These are phyloP conservation scores for Acanthurus lineatus DNA, from an alignment of 2,797 vertebrate genomes.

Conservation along the genomic window DNA sequence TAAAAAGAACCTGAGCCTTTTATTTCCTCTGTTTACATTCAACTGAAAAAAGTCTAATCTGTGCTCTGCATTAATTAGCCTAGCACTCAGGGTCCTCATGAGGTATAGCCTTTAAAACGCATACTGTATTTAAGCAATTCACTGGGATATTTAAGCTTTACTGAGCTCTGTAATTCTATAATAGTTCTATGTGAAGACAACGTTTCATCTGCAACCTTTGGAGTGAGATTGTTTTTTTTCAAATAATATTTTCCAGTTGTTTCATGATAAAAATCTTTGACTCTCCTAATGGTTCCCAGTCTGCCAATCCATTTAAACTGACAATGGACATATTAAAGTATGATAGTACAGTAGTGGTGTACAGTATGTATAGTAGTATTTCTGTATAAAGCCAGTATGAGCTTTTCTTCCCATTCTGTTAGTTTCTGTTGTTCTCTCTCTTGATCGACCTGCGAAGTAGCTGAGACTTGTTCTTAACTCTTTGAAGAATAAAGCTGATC, in stretches of 20 bases:
- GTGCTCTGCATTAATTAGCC: conserved; percentile 8
- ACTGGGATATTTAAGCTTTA: conserved; percentile 3
- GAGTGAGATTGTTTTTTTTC: background rate
- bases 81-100: conserved; percentile 36
- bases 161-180: conserved; percentile 8
- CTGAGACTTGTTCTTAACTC: conserved; percentile 21
- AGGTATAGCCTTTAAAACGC: conserved; percentile 10
- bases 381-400: background rate
- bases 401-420: background rate
- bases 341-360: conserved; percentile 6
- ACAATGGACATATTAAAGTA: background rate
- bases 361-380: background rate
- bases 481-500: conserved; percentile 7
- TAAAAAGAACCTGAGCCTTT: background rate
- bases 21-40: background rate
- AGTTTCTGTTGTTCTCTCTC: background rate
- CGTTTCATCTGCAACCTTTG: background rate
- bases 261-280: background rate
- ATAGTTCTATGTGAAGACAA: background rate
- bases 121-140: background rate
- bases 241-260: background rate
- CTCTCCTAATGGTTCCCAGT: background rate
- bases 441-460: background rate
- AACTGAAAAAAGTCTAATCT: background rate
- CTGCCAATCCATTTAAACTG: background rate